Base-by-base conservation (phyloP, 1,140 invertebrate species). In the Paramacrobiotus metropolitanus region DNA sequence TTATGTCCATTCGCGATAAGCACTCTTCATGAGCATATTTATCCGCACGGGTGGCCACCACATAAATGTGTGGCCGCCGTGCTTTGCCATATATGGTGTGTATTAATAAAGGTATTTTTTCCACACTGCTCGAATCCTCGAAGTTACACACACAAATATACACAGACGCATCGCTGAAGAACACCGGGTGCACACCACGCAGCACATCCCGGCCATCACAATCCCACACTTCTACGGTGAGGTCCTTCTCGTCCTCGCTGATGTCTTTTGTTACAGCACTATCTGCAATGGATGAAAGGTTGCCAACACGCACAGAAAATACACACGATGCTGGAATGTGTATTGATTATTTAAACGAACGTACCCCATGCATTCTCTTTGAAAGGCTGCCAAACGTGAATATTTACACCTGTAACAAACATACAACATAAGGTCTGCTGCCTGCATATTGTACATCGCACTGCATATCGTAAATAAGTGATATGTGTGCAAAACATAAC, bases 161-260 rank as follows among this genome's bases (percentile, higher is more conserved):
- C n/a, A 63, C 29, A 9, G 31, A 63, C n/a, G 18, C 29, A 31
- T 63, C 21, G 30, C 15, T 62, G 24, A 31, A 44, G 20, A 28
- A 31, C 3, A 30, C 18, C 18, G n/a, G 20, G 60, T 44, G 34
- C 21, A 24, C 18, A 20, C 60, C 30, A 24, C 15, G 15, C 9
- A 55, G 48, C 21, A 65, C 64, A 44, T 63, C 48, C 21, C 64
- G 21, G 1, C 63, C 64, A 9, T 61, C 30, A n/a, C 61, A 55
- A 29, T 65, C 59, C 65, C 65, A 65, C 15, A 65, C 24, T 30
- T 65, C 65, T 44, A 65, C 18, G 15, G 31, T 30, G 1, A 65
- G 61, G 24, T 59, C 40, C 21, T 61, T 60, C 59, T 65, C 63
- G 15, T 64, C 63, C 1, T 60, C 59, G 1, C 48, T 64, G 18